Conservation (phyloP, 2,797 vertebrate genomes). For the Sarcoramphus papa region DNA sequence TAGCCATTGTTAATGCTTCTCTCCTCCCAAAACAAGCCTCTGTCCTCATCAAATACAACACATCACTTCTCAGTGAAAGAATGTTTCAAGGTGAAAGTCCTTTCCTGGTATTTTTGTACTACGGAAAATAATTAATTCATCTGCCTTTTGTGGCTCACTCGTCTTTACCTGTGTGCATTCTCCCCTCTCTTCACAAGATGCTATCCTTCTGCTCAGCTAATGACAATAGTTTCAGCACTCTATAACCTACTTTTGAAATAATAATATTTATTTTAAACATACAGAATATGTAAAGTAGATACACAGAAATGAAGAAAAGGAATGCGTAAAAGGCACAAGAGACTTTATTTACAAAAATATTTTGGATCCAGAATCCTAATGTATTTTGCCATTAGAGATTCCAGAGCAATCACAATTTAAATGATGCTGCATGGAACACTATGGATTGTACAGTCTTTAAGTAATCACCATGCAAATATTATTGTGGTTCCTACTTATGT, state of each 20-base stretch:
- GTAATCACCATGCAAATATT: not conserved
- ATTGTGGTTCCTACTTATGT: not conserved
- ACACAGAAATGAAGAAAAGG: not conserved
- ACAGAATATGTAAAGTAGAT: not conserved
- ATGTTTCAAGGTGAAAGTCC: not conserved
- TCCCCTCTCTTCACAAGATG: not conserved
- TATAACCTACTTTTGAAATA: slow-evolving; percentile 14
- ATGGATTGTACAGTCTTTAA: not conserved
- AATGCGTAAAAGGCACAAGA: not conserved
- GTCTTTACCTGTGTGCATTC: not conserved
- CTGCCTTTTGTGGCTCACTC: not conserved
- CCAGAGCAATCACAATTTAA: not conserved
- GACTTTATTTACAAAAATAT: not conserved
- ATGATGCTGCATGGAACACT: not conserved
- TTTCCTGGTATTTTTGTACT: not conserved
- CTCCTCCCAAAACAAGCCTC: not conserved
- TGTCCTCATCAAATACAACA: not conserved
- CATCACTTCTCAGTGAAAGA: not conserved
- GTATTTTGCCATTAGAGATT: not conserved
- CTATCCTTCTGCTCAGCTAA: not conserved
- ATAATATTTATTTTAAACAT: not conserved
- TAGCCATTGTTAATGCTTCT: not conserved
- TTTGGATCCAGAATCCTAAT: not conserved
- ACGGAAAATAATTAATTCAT: not conserved
- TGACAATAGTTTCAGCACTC: not conserved